Base-by-base conservation (phyloP, 1,140 invertebrate genomes). In the Saccostrea glomerata region DNA sequence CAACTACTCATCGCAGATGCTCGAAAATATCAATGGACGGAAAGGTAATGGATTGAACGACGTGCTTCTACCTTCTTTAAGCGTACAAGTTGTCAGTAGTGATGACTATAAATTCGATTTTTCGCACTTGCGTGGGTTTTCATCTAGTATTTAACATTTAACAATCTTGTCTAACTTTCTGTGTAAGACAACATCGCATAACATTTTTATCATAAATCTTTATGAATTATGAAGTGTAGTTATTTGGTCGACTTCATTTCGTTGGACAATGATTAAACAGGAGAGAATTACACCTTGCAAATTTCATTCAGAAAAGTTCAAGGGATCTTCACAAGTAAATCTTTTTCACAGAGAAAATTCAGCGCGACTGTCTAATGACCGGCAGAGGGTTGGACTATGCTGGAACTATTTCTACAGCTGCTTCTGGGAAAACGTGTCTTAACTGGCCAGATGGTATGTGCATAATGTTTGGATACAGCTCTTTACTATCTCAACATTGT, bases 391-490 rank as follows among this genome's bases (percentile, higher is more conserved):
- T 77, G 2, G 70, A 77, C 9, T 77, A 77, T 30, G 70, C 70
- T 15, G 70, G 70, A 15, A 36, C 23, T 30, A 11, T 4, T 30
- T 12, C 11, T 11, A 25, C 25, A 15, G 15, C 70, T 2, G 25
- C 23, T 77, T 30, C 70, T 30, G 70, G 70, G 13, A 77, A 77
- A 77, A 36, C 70, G 2, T 77, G 70, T 77, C 25, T 30, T 15
- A 6, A 9, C 70, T 77, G 70, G 70, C 23, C 70, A 15, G 70
- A 77, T 77, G 70, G 70, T 77, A 25, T 30, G 70, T 63, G 58
- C 20, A 60, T 13, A 60, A 60, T 4, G 12, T 11, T 60, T 20
- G 17, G 20, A 63, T 6, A n/a, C 17, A 20, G 1, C 58, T 63
- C 17, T 4, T 17, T 60, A 60, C 58, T 17, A 2, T 20, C 17